Evolutionary conservation across 92 coral and sea anemone species (phyloP).

Genomic region (Phymanthus crucifer): DNA sequence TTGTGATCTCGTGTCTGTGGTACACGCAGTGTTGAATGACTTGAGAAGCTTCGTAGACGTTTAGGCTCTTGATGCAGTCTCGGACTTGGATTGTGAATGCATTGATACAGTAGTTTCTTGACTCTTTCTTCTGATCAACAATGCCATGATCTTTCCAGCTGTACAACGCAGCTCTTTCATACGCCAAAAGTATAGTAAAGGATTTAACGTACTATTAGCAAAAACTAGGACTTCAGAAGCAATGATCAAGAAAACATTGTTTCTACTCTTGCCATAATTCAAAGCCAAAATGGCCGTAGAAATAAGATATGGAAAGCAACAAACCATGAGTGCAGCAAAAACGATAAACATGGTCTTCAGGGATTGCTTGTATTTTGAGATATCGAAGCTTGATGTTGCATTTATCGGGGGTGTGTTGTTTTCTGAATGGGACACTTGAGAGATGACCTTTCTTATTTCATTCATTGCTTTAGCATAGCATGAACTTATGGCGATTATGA

Average conservation of each 20-base stretch:
- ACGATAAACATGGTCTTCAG: not conserved
- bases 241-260: not conserved
- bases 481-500: not conserved
- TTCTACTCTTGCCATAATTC: not conserved
- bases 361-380: not conserved
- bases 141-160: not conserved
- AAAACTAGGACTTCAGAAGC: not conserved
- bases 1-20: too few species aligned
- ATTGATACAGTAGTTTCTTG: too few species aligned
- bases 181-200: conserved; percentile 4
- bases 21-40: too few species aligned
- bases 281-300: not conserved
- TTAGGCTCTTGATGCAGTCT: too few species aligned
- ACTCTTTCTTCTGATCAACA: not conserved
- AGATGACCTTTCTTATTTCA: not conserved
- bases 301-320: not conserved
- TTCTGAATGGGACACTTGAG: not conserved
- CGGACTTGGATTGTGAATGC: too few species aligned
- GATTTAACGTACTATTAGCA: not conserved
- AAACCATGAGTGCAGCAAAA: not conserved
- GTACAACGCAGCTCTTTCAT: not conserved
- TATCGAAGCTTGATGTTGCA: not conserved
- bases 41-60: too few species aligned
- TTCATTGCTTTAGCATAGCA: not conserved
- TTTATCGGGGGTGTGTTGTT: not conserved